Conservation (phyloP, 2,113 vertebrate species). For the Elephantulus edwardii region DNA sequence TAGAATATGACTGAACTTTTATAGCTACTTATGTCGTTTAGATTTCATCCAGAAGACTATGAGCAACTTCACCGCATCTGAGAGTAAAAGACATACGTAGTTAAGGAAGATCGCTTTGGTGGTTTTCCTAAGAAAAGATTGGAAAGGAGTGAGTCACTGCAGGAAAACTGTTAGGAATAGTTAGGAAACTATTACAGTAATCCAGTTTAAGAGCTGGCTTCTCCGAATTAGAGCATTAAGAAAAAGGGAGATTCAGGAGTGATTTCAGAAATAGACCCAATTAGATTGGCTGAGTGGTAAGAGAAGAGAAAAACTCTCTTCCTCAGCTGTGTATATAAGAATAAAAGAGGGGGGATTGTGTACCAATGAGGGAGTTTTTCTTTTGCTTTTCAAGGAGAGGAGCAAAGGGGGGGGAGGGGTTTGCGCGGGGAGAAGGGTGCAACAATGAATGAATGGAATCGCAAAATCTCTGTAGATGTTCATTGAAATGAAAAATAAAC, state of each 20-base stretch:
- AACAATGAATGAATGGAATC: too few relatives aligned
- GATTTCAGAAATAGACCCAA: background rate
- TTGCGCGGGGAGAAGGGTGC: too few relatives aligned
- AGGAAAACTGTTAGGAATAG: background rate
- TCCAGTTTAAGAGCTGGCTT: background rate
- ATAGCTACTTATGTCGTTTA: background rate
- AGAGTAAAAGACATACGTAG: background rate
- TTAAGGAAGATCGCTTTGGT: background rate
- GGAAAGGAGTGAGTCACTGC: background rate
- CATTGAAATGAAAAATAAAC: too few relatives aligned
- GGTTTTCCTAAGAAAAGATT: background rate
- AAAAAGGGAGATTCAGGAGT: background rate
- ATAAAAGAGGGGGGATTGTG: background rate
- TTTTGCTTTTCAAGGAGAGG: background rate
- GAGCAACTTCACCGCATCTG: background rate
- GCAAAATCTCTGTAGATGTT: too few relatives aligned
- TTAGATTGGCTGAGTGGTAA: background rate
- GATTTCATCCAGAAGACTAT: background rate
- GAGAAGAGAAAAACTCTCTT: background rate
- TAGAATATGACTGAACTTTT: background rate
- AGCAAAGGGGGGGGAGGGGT: too few relatives aligned
- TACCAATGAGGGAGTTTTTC: background rate
- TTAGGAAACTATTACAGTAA: background rate
- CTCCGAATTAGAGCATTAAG: background rate
- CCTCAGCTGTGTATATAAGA: background rate